Evolutionary conservation across 2,888 invertebrate genomes (phyloP).

Genomic region (Xestia c-nigrum): DNA sequence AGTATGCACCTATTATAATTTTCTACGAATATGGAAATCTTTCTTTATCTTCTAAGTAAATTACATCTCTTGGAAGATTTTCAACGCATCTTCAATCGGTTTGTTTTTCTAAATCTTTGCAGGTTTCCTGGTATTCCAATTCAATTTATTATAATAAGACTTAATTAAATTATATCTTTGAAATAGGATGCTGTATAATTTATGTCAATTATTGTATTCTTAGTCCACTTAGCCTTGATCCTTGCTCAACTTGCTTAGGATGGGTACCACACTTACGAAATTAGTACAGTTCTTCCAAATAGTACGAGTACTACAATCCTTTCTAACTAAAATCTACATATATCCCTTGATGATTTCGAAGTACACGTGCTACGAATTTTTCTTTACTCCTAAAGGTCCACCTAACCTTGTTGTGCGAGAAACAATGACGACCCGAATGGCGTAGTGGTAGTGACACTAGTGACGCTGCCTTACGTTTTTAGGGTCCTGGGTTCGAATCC

Average conservation of each 20-base stretch:
- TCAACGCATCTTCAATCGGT: not conserved
- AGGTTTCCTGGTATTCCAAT: not conserved
- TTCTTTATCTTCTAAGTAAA: slow-evolving; percentile 38
- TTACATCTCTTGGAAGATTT: slow-evolving; percentile 6
- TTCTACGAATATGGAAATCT: slow-evolving; percentile 20
- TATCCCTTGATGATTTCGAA: not conserved
- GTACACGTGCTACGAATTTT: not conserved
- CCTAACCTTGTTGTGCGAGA: not conserved
- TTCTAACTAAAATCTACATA: not conserved
- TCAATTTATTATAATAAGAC: too few relatives aligned
- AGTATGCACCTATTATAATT: slow-evolving; percentile 9
- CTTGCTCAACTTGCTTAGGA: too few relatives aligned
- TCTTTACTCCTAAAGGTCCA: not conserved
- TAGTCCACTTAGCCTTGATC: not conserved
- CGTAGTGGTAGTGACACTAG: too few relatives aligned
- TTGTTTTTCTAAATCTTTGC: not conserved
- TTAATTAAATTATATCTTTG: not conserved
- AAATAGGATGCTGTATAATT: not conserved
- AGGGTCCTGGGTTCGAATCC: too few relatives aligned
- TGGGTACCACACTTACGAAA: not conserved
- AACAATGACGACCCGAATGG: too few relatives aligned
- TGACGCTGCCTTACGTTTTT: too few relatives aligned
- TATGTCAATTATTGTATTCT: not conserved
- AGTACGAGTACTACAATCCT: not conserved
- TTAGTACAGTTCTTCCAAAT: too few relatives aligned